Evolutionary conservation across 2,797 vertebrate species (phyloP).

Genomic region (Oceanodroma leucorhoa): DNA sequence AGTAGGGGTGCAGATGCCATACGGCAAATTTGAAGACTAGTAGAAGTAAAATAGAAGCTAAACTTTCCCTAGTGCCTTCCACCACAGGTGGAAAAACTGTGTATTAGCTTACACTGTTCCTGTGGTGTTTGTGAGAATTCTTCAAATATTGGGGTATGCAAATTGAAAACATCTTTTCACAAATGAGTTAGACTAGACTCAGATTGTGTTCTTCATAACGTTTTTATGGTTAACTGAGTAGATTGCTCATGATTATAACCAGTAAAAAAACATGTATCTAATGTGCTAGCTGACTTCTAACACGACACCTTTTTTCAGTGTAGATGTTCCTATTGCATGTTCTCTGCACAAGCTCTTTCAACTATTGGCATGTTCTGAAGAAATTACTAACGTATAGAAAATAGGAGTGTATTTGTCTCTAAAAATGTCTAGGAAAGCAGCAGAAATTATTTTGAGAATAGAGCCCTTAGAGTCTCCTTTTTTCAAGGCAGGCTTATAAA

Average conservation of each 20-base stretch:
- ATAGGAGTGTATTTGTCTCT: background rate
- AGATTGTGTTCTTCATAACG: accelerated
- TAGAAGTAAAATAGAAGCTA: background rate
- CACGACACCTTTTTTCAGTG: background rate
- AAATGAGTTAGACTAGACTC: background rate
- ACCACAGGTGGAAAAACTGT: background rate
- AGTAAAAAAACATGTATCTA: background rate
- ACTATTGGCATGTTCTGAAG: accelerated
- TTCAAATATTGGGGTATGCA: background rate
- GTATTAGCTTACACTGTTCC: accelerated
- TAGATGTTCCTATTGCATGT: background rate
- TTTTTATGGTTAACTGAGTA: background rate
- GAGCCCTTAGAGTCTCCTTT: accelerated
- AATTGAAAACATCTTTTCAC: background rate
- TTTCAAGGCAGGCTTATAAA: background rate
- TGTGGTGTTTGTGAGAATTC: background rate
- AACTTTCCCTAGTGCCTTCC: accelerated
- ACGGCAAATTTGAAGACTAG: background rate
- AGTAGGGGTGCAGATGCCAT: background rate
- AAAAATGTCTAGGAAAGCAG: background rate
- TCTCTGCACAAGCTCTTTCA: background rate
- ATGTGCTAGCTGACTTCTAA: background rate
- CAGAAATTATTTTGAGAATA: background rate
- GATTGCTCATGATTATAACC: background rate
- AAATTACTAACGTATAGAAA: background rate